Evolutionary conservation across 2,888 invertebrate species (phyloP), one percentile per base, ranked within the genome.

Genomic region (Eretmocerus hayati): DNA sequence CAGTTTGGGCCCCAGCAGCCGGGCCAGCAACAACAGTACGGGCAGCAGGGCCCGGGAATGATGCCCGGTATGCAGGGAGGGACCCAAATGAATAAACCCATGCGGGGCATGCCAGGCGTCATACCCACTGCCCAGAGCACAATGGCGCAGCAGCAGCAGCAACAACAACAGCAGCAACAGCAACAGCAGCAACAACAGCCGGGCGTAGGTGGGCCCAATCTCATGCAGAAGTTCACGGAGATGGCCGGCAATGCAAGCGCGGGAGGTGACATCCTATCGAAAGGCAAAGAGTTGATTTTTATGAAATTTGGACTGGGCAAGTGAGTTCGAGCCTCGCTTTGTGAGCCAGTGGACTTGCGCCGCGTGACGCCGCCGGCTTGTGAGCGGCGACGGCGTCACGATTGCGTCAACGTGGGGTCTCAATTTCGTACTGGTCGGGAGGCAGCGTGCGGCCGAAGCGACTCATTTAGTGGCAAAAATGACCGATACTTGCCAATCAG

Each of bases 251-350:
- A 70, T 3, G 37, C 20, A 20, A 75, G 74, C 35, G 86, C 86
- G 54, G 88, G 90, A 60, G 90, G 90, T 63, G 90, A 90, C 70
- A 89, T 91, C 61, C 79, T 91, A 62, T 90, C 90, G 67, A 91
- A 91, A 74, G 91, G 91, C 66, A 91, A 92, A 76, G 91, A 91
- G 77, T 83, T 91, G 59, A 89, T 91, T 72, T 91, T 92, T 75
- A 91, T 91, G 85, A 89, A 89, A 76, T 92, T 92, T 73, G 91
- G 91, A 59, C 80, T 91, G 62, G 87, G 88, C 66, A 73, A 74
- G 67, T 73, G 71, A 72, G 59, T 54, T 50, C 46, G 48, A 48
- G 47, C 42, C 33, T 36, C 15, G 33, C 20, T 37, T 19, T 16
- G 33, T 33, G 20, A 33, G 36, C 40, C 2, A 15, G 31, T 16